A percentile compares a stretch with the other conserved stretches of the same genome.
Evolutionary conservation across 2,888 invertebrate genomes (phyloP).

Genomic region (Xylophagus ater): DNA sequence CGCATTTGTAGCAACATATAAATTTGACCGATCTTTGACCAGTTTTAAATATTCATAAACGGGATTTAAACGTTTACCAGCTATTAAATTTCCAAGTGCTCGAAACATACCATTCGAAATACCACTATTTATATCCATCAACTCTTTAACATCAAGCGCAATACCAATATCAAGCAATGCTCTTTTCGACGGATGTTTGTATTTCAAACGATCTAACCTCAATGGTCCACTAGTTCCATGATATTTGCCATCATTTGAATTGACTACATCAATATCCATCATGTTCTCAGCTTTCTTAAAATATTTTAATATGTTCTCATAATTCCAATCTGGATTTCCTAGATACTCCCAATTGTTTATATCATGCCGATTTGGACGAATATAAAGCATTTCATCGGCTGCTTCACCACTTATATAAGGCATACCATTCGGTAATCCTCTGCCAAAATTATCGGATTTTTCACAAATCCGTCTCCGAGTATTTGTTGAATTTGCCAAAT

Average conservation of each 20-base stretch:
- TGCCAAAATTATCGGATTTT: too few species aligned
- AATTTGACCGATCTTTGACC: constrained; percentile 7
- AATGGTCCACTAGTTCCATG: constrained; percentile 44
- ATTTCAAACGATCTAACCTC: constrained; percentile 43
- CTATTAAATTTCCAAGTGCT: too few species aligned
- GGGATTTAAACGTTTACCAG: too few species aligned
- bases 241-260: too few species aligned
- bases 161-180: too few species aligned
- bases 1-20: constrained; percentile 11
- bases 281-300: constrained; percentile 58
- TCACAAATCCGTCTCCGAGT: too few species aligned
- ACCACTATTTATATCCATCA: too few species aligned
- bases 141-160: too few species aligned
- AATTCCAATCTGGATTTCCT: constrained; percentile 53
- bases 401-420: too few species aligned
- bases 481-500: constrained; percentile 9
- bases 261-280: constrained; percentile 2
- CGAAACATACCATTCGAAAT: too few species aligned
- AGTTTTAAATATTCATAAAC: constrained; percentile 58
- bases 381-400: constrained; percentile 44
- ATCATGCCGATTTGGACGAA: constrained; percentile 47
- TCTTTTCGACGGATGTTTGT: too few species aligned
- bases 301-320: constrained; percentile 59
- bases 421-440: too few species aligned
- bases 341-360: constrained; percentile 47